Base-by-base conservation (phyloP, 2,113 vertebrate species). In the Numida meleagris region DNA sequence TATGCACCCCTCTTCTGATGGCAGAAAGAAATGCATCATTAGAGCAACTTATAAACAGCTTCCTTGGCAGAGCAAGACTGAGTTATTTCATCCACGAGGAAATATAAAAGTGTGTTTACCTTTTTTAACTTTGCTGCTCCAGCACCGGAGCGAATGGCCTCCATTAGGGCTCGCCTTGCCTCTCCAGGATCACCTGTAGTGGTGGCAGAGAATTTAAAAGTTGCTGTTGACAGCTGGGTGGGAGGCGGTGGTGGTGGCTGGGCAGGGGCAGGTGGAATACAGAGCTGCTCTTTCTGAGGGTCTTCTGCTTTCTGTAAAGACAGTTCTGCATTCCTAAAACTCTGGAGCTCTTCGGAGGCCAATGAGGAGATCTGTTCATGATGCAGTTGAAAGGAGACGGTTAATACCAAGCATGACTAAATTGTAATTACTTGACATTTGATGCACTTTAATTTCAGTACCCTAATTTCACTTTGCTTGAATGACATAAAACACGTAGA, bases 71-170 rank as follows among this genome's bases (percentile, higher is more conserved):
- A 81, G 46, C 29, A 88, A 59, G 12, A 12, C 4, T 5, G 43
- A 7, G 15, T 46, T 45, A 29, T 40, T 81, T 88, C 40, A 43
- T 12, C 9, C 43, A 36, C 24, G 25, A n/a, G 33, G 78, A 66
- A 75, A 84, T 7, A 73, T 2, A n/a, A 16, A 55, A 65, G 36
- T 10, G 43, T 6, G 5, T 23, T 93, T 98, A 99, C 99, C 99
- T 99, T 99, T 97, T 97, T 98, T 61, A 99, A 95, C 48, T 97
- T 98, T 18, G 98, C 98, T 7, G 98, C 98, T n/a, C 98, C 99
- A 10, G 98, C 96, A 78, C 99, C 99, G 3, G 99, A 98, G 76
- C 99, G 98, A 89, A 99, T 99, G 40, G 99, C 98, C 31, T 99
- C 98, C 98, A 99, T 67, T 50, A 99, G 94, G 45, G 98, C 99